Percentiles rank a stretch among this genome's conserved stretches.
These are phyloP conservation scores for Lophius americanus DNA, from an alignment of 2,797 vertebrate genomes.

Conservation along the genomic window DNA sequence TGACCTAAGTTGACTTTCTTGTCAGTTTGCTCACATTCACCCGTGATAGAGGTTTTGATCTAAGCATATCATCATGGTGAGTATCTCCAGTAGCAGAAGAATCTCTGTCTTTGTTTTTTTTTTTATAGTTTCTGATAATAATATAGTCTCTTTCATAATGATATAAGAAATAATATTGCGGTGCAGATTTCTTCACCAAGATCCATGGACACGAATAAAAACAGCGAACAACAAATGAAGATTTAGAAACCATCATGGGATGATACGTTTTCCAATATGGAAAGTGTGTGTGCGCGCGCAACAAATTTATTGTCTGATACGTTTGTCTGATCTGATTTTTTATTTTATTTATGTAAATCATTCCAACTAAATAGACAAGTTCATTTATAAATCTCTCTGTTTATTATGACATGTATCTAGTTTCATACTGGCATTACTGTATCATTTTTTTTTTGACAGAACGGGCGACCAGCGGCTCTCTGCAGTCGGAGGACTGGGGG, in stretches of 20 bases:
- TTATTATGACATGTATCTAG: background rate
- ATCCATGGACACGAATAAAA: background rate
- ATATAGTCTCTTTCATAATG: too few species aligned
- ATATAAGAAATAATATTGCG: background rate
- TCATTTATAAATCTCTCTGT: too few species aligned
- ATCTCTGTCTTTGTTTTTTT: too few species aligned
- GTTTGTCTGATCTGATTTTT: background rate
- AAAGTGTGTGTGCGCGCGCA: background rate
- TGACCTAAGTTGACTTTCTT: too few species aligned
- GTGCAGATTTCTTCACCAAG: background rate
- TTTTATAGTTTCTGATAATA: too few species aligned
- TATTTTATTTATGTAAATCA: too few species aligned
- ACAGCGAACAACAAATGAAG: too few species aligned
- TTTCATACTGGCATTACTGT: background rate
- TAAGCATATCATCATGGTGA: too few species aligned
- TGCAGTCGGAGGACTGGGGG: conserved; percentile 92
- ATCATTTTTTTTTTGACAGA: conserved; percentile 77
- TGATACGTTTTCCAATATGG: background rate
- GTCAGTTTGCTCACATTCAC: too few species aligned
- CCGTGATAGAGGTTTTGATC: too few species aligned
- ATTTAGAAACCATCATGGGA: background rate
- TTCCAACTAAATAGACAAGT: too few species aligned
- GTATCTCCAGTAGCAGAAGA: too few species aligned
- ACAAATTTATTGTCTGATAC: background rate
- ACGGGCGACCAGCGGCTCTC: conserved; percentile 86